Conservation (phyloP, 1,140 invertebrate species). For the Drosophila kikkawai region DNA sequence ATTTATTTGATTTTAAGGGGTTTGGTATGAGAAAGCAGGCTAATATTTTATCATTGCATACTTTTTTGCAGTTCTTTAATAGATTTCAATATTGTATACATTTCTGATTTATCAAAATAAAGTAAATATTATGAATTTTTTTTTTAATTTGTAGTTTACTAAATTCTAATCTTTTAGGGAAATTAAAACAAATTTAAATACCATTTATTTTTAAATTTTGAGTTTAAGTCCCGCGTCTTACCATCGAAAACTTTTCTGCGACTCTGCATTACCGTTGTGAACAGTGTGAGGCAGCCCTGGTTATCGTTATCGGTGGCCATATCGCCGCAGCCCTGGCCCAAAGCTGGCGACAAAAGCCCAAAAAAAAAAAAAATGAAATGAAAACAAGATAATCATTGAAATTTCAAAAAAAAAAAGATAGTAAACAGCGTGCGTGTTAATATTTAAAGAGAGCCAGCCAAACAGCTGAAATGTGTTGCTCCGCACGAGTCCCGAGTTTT, state of each 20-base stretch:
- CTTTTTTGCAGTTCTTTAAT: background rate
- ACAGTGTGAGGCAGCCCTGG: conserved; percentile 18
- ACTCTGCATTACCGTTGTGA: background rate
- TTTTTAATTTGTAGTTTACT: background rate
- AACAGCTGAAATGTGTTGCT: conserved; percentile 60
- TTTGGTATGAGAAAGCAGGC: background rate
- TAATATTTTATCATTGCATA: background rate
- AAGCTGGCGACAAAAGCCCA: conserved; percentile 32
- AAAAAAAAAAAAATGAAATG: conserved; percentile 7
- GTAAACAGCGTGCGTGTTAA: conserved; percentile 31
- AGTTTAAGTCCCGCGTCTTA: background rate
- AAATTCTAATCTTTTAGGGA: background rate
- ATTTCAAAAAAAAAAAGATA: conserved; percentile 20
- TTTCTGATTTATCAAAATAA: background rate
- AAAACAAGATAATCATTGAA: conserved; percentile 38
- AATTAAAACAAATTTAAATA: background rate
- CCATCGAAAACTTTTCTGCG: background rate
- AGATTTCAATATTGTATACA: background rate
- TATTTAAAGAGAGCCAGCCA: conserved; percentile 24
- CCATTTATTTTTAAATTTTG: background rate
- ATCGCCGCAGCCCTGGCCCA: conserved; percentile 31
- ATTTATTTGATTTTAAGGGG: too few species aligned
- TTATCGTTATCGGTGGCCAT: conserved; percentile 30
- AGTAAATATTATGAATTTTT: background rate
- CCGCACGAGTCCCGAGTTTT: conserved; percentile 36